Percentiles rank a stretch among this genome's conserved stretches.
Conservation (phyloP, 2,113 vertebrate species). For the Micronycteris hirsuta region DNA sequence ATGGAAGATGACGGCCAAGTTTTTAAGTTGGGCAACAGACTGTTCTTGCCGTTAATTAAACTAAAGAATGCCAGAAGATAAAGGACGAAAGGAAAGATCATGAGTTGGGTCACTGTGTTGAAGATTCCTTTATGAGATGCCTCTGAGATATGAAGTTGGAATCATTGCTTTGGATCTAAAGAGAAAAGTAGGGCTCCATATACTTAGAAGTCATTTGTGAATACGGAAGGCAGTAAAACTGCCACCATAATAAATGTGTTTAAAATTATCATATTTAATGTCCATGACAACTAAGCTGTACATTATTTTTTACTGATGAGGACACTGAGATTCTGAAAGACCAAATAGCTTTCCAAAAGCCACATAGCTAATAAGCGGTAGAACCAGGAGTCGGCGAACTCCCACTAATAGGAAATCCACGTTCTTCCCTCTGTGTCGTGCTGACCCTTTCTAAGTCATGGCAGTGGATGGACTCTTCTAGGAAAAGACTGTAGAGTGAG, state of each 20-base stretch:
- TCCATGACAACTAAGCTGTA: neutral
- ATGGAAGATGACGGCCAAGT: neutral
- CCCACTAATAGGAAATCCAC: neutral
- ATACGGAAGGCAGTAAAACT: slow-evolving; percentile 21
- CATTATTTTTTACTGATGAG: slow-evolving; percentile 28
- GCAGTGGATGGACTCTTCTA: neutral
- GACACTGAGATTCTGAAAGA: neutral
- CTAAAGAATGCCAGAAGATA: neutral
- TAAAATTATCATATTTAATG: neutral
- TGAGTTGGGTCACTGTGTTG: neutral
- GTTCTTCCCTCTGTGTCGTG: neutral
- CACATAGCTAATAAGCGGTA: neutral
- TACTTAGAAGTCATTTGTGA: slow-evolving; percentile 20
- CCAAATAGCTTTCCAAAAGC: neutral
- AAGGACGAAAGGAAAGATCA: neutral
- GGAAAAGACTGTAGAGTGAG: neutral
- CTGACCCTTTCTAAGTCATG: neutral
- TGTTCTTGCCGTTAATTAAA: slow-evolving; percentile 29
- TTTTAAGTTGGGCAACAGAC: neutral
- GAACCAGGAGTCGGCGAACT: neutral
- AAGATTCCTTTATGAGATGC: neutral
- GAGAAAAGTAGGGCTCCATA: neutral
- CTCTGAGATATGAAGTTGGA: neutral
- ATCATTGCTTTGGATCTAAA: neutral
- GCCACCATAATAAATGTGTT: slow-evolving; percentile 1